A percentile compares a stretch with the other conserved stretches of the same genome.
Conservation (phyloP, 2,113 vertebrate genomes). For the Numenius arquata region DNA sequence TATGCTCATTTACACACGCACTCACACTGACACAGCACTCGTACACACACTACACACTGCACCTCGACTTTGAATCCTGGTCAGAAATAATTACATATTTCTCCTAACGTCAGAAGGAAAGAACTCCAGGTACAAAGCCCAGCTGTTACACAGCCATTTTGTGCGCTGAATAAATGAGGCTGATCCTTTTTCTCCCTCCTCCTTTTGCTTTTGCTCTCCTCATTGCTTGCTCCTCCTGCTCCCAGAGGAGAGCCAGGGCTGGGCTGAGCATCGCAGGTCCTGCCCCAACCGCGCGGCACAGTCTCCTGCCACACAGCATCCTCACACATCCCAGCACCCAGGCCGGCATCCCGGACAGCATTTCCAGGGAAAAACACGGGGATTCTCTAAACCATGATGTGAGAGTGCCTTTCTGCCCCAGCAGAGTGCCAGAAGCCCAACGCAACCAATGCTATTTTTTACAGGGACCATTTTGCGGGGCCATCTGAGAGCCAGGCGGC, state of each 20-base stretch:
- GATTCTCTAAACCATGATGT: not conserved
- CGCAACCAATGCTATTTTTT: not conserved
- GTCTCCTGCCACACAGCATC: not conserved
- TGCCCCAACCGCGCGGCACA: not conserved
- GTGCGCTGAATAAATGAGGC: not conserved
- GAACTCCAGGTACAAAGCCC: not conserved
- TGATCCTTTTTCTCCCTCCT: not conserved
- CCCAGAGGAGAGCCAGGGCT: not conserved
- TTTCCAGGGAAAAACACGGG: not conserved
- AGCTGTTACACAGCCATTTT: slow-evolving; percentile 24
- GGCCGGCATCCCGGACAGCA: no score
- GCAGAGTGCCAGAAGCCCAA: not conserved
- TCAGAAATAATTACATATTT: slow-evolving; percentile 33
- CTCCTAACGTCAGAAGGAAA: not conserved
- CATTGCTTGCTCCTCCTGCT: not conserved
- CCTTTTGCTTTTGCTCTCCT: not conserved
- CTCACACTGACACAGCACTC: not conserved
- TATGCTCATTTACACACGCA: not conserved
- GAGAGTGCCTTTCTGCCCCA: not conserved
- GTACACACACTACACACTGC: not conserved
- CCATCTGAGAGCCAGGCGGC: not conserved
- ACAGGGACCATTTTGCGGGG: not conserved
- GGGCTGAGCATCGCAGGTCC: not conserved
- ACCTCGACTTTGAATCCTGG: not conserved
- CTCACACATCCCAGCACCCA: no score